Conservation (phyloP, 2,797 vertebrate species). For the Acanthurus tractus region DNA sequence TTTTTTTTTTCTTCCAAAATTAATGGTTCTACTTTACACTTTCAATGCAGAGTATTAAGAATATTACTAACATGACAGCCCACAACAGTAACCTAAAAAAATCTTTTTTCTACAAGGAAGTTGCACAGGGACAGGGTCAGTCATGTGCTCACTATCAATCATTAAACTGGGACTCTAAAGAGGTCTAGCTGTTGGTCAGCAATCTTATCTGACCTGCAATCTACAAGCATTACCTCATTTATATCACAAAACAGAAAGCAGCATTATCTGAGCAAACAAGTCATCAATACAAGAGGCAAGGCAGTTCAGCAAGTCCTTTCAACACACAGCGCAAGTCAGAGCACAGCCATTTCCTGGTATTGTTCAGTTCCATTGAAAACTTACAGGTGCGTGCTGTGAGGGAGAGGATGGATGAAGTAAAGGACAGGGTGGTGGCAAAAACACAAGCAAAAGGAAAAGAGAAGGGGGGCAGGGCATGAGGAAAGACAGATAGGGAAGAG, state of each 20-base stretch:
- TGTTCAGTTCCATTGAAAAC: slow-evolving; percentile 69
- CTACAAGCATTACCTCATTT: slow-evolving; percentile 31
- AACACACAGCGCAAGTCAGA: slow-evolving; percentile 31
- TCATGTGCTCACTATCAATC: slow-evolving; percentile 13
- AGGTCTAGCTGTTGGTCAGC: background rate
- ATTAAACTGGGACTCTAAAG: slow-evolving; percentile 11
- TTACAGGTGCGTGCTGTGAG: slow-evolving; percentile 72
- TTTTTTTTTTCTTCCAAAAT: background rate
- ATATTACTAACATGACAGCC: background rate
- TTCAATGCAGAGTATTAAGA: background rate
- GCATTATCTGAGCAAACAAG: slow-evolving; percentile 4
- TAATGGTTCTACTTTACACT: background rate
- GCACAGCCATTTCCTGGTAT: slow-evolving; percentile 80
- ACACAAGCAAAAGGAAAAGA: slow-evolving; percentile 12
- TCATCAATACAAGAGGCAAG: background rate
- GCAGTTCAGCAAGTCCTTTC: slow-evolving; percentile 24
- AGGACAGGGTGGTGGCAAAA: slow-evolving; percentile 6
- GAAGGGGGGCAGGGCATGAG: background rate
- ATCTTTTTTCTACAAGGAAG: background rate
- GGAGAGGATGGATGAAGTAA: slow-evolving; percentile 21
- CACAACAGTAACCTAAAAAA: background rate
- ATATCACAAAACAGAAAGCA: slow-evolving; percentile 20
- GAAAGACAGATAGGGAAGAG: slow-evolving; percentile 12
- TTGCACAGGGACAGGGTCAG: background rate
- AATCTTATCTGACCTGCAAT: slow-evolving; percentile 11